Evolutionary conservation across 2,888 invertebrate species (phyloP).

Genomic region (Pseudolycoriella hygida): DNA sequence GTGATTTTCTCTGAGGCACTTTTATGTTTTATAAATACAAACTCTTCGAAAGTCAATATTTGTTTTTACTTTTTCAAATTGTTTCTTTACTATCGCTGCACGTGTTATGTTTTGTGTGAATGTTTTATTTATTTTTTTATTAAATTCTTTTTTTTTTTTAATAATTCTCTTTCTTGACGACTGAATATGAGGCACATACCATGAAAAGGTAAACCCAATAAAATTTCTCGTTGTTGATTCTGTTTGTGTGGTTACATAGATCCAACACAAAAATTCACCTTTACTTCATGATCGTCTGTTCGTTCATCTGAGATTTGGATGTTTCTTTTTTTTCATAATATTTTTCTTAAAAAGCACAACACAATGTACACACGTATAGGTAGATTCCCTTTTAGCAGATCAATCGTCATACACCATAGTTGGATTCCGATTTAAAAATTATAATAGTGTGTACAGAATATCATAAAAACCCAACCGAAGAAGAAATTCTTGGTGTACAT

Average conservation of each 20-base stretch:
- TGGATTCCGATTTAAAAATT: not conserved
- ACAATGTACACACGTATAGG: too few relatives aligned
- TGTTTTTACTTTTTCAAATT: not conserved
- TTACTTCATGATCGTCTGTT: slow-evolving; percentile 1
- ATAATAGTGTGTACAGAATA: not conserved
- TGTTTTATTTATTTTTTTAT: too few relatives aligned
- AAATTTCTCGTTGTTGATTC: not conserved
- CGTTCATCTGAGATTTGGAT: not conserved
- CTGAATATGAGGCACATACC: not conserved
- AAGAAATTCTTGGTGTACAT: not conserved
- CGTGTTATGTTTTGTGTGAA: not conserved
- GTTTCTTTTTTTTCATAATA: not conserved
- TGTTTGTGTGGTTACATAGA: not conserved
- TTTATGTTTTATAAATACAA: too few relatives aligned
- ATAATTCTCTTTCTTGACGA: not conserved
- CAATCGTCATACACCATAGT: slow-evolving; percentile 1
- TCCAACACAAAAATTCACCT: not conserved
- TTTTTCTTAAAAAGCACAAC: too few relatives aligned
- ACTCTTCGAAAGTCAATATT: too few relatives aligned
- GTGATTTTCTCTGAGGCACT: too few relatives aligned
- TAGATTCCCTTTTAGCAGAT: not conserved
- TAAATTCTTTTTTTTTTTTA: too few relatives aligned
- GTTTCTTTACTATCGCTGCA: not conserved
- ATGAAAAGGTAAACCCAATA: not conserved
- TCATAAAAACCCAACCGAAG: not conserved